These are phyloP conservation scores for Lytechinus pictus DNA, from an alignment of 35 echinoderm and acorn worm genomes.

Conservation along the genomic window DNA sequence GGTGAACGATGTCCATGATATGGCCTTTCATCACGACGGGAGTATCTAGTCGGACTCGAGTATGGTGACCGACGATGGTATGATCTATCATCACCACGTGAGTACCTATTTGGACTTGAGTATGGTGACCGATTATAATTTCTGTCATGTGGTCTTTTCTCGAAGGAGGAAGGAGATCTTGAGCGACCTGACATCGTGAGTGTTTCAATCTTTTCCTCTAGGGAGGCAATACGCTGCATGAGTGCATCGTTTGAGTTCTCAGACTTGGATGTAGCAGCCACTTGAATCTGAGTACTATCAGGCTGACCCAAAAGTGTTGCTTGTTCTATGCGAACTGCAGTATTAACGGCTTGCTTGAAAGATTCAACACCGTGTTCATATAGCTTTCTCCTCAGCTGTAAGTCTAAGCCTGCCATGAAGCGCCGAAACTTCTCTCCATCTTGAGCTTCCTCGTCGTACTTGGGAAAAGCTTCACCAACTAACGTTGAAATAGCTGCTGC, in stretches of 20 bases:
- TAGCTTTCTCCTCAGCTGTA: constrained; percentile 6
- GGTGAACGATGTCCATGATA: no score
- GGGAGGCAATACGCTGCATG: not conserved
- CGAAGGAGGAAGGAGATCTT: not conserved
- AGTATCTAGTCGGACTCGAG: not conserved
- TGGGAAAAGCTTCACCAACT: constrained; percentile 51
- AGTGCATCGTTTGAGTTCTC: not conserved
- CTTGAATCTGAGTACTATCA: not conserved
- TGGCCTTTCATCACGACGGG: not conserved
- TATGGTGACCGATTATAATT: not conserved
- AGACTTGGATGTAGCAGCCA: constrained; percentile 22
- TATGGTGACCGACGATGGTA: not conserved
- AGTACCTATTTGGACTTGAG: not conserved
- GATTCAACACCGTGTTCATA: constrained; percentile 47
- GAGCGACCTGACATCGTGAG: not conserved
- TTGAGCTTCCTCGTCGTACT: constrained; percentile 27
- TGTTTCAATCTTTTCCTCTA: constrained; percentile 21
- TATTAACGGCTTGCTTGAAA: not conserved
- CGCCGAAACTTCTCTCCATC: constrained; percentile 44
- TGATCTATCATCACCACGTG: not conserved
- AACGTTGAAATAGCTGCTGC: constrained; percentile 25
- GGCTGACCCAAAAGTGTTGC: constrained; percentile 16
- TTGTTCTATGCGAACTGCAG: not conserved
- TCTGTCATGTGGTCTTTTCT: not conserved
- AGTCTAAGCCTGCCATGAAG: constrained; percentile 53